Base-by-base conservation (phyloP, 23 tunicate genomes). In the Styela clava region DNA sequence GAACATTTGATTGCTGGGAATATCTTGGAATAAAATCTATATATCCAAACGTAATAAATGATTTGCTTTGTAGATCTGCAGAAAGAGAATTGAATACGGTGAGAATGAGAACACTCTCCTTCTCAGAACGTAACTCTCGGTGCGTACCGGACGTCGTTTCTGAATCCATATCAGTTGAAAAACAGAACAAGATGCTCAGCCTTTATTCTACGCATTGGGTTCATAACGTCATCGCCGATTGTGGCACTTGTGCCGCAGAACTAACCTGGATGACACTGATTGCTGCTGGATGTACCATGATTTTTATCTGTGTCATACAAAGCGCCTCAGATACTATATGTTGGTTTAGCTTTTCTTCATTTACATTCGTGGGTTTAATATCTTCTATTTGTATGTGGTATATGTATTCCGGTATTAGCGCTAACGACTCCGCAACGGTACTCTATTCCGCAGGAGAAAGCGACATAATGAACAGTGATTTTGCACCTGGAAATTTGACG, bases 251-350 rank as follows among this genome's bases (percentile, higher is more conserved):
- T 62, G 85, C 88, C 1, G 88, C 91, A 9, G 97, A 91, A 63
- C 29, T 91, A 64, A 91, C 97, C 1, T 91, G 97, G 97, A 64
- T 91, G 19, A 64, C 78, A 19, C 69, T 91, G 24, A 86, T 91
- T 30, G 83, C 97, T 21, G 23, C 82, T 29, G 85, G 56, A 26
- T 91, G 73, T 69, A 77, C 97, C 7, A 28, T 86, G 74, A 35
- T 86, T 9, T 91, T 83, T 74, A 23, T 83, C 24, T 24, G 79
- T 0, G 78, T 91, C 0, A 73, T 86, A 20, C 91, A 91, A 25
- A 78, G 79, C 2, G 84, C 97, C 27, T 81, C 97, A 2, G 52
- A 63, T 2, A 82, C 85, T 16, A 56, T 91, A 30, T 86, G 91
- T 70, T 91, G 84, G 86, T 86, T 82, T 85, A 86, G 97, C 37